Conservation (phyloP, 2,113 vertebrate species). For the Rousettus leschenaultii region DNA sequence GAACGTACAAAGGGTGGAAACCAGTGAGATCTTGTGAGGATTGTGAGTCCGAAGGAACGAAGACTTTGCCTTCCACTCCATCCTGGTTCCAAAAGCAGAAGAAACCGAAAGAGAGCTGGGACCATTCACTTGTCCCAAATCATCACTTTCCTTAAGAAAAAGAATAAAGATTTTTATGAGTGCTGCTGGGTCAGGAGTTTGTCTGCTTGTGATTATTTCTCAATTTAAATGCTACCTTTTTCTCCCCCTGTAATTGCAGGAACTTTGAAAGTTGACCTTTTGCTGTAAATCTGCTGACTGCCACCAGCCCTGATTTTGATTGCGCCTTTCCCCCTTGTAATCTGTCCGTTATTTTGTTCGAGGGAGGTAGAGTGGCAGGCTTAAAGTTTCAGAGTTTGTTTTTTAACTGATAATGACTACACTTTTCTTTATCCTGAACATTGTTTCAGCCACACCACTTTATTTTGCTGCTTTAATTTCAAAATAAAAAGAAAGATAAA, state of each 20-base stretch:
- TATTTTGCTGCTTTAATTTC: conserved; percentile 23
- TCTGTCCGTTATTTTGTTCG: not conserved
- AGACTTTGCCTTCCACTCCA: not conserved
- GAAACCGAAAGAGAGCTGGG: not conserved
- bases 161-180: not conserved
- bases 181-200: not conserved
- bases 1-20: not conserved
- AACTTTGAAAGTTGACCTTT: not conserved
- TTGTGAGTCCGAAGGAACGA: not conserved
- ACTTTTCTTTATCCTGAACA: not conserved
- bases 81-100: not conserved
- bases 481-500: not conserved
- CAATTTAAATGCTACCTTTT: not conserved
- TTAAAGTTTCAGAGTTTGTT: not conserved
- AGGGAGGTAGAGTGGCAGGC: not conserved
- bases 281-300: not conserved
- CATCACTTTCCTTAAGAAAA: not conserved
- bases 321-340: not conserved
- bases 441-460: not conserved
- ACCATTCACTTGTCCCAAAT: not conserved
- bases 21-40: rapidly evolving
- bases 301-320: not conserved
- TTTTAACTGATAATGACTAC: not conserved
- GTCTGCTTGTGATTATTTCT: not conserved
- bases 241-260: not conserved